Base-by-base conservation (phyloP, 2,888 invertebrate genomes). In the Ethmia dodecea region DNA sequence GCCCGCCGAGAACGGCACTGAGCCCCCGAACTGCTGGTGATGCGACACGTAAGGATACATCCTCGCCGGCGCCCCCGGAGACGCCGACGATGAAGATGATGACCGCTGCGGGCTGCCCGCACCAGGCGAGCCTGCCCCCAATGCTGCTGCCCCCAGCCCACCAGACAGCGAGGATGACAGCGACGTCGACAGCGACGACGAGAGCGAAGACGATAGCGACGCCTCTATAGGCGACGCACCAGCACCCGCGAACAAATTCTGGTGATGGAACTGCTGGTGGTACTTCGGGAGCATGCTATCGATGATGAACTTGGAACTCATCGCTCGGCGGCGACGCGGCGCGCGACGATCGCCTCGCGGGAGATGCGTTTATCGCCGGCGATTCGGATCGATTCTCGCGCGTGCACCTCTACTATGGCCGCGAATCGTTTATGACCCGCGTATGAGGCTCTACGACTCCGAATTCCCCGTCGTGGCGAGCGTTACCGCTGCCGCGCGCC, bases 261-360 rank as follows among this genome's bases (percentile, higher is more conserved):
- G 86, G 52, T 86, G 91, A 73, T 92, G 92, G 79, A 92, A 92
- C 81, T 88, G 88, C 81, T 88, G 89, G 77, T 89, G 94, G 89
- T 96, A 96, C 91, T 96, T 96, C 70, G 96, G 96, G 89, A 96
- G 94, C 95, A 96, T 96, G 90, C 95, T 95, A 94, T 96, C 96
- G 89, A 96, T 94, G 91, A 95, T 94, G 91, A 96, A 96, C 92
- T 96, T 96, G 91, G 95, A 95, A 92, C 93, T 94, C 96, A 96
- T 96, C 91, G 92, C 93, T 89, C 89, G 81, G 80, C 75, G 75
- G 75, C 79, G 80, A 79, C 80, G 83, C 83, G 79, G 78, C 79
- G 78, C 86, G 86, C 84, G 86, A 80, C 83, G 86, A 71, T 78
- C 81, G 83, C 81, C 80, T 79, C 80, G 80, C 80, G 79, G 76